Evolutionary conservation across 2,888 invertebrate species (phyloP), one percentile per base, ranked within the genome.

Genomic region (Megaustenia siamemsis): DNA sequence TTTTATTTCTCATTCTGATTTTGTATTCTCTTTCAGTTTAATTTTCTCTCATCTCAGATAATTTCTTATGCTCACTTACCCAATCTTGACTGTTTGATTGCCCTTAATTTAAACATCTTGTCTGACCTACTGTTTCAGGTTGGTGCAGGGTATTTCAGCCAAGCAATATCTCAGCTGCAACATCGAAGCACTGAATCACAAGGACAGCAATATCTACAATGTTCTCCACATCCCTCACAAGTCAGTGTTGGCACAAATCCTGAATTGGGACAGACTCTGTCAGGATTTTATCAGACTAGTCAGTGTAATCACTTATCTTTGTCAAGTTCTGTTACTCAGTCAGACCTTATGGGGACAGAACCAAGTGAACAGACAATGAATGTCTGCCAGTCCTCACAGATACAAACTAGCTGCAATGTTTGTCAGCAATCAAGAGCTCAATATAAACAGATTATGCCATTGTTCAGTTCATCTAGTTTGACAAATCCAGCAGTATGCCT

Each of bases 131-230:
- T n/a, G n/a, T 63, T 63, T 40, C 43, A 75, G 75, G 56, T 75
- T 49, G 32, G 60, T n/a, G 40, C 63, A 21, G 75, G 75, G 38
- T 82, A 82, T 43, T 75, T 82, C 43, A 75, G 75, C 38, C 63
- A 75, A 63, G 82, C 35, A 18, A 28, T 82, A 21, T 43, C 63
- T 43, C 82, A 82, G 32, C 43, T 63, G 8, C 76, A 76, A 43
- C 75, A 43, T 21, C 56, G 35, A 38, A n/a, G 35, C 4, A 38
- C 32, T 10, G 32, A 56, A 21, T 66, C n/a, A 63, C 38, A 10
- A 32, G 24, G 3, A 28, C 63, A 75, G 15, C 69, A 45, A 21
- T 63, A 43, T 10, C 77, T n/a, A 15, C 6, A 4, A 15, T 35
- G 40, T 12, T 40, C 77, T 18, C n/a, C n/a, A n/a, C 60, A 38